These are phyloP conservation scores for Choreutis nemorana DNA, from an alignment of 2,888 invertebrate genomes.

Conservation along the genomic window DNA sequence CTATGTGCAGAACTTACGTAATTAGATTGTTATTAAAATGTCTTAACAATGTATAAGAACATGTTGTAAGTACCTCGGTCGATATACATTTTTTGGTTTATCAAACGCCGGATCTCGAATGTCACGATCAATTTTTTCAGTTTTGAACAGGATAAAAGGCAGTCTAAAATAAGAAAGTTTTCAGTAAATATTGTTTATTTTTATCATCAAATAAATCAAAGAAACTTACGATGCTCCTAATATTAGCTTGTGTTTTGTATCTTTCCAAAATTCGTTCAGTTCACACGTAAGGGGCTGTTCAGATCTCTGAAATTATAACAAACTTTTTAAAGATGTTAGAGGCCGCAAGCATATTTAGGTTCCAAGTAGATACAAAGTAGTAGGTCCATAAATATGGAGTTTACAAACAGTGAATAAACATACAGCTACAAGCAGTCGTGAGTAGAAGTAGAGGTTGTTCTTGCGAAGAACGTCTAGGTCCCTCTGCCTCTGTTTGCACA, in stretches of 20 bases:
- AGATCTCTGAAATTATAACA: slow-evolving; percentile 50
- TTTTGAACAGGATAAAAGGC: slow-evolving; percentile 54
- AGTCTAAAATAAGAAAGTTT: slow-evolving; percentile 33
- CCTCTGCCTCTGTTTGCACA: slow-evolving; percentile 41
- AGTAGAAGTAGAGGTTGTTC: slow-evolving; percentile 39
- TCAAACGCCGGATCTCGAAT: slow-evolving; percentile 47
- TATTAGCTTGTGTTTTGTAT: slow-evolving; percentile 51
- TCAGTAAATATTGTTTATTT: not conserved
- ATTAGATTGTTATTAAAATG: slow-evolving; percentile 1
- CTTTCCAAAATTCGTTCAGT: slow-evolving; percentile 37
- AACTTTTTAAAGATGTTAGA: not conserved
- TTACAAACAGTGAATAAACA: no score
- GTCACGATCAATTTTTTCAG: slow-evolving; percentile 42
- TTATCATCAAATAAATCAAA: not conserved
- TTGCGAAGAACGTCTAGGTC: slow-evolving; percentile 28
- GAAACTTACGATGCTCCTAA: slow-evolving; percentile 49
- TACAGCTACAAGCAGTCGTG: slow-evolving; percentile 40
- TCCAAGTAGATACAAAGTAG: no score
- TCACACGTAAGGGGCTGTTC: slow-evolving; percentile 47
- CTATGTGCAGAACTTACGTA: not conserved
- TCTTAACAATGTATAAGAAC: slow-evolving; percentile 2
- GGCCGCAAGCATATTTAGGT: no score
- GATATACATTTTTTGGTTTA: slow-evolving; percentile 24
- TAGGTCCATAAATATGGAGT: not conserved
- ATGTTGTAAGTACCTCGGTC: slow-evolving; percentile 28